Base-by-base conservation (phyloP, 2,888 invertebrate species). In the Eurois occulta region DNA sequence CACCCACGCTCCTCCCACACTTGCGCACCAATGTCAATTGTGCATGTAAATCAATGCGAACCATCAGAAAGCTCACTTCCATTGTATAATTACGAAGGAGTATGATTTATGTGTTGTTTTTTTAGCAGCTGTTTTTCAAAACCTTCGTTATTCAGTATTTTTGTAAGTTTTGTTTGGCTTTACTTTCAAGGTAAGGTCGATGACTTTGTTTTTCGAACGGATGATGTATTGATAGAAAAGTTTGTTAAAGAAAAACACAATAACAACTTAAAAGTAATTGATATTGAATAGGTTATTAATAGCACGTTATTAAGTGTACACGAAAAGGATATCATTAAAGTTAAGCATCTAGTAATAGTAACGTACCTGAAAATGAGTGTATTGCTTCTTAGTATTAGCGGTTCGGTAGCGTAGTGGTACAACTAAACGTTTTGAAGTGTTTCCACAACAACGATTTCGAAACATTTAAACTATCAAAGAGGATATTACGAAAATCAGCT, bases 41-140 rank as follows among this genome's bases (percentile, higher is more conserved):
- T 80, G 76, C 69, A 85, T 85, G 91, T 92, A 92, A 94, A 94
- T 94, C 93, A 92, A 92, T 91, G 91, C 86, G 76, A 80, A 72
- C 77, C 79, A 81, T 78, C 84, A 77, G 80, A 88, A 85, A 86
- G 79, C 77, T 75, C 46, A 87, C 77, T 77, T 75, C 68, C 74
- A 82, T 84, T 90, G 90, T 91, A 87, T 93, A 93, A 94, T 94
- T 93, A 94, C 89, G 90, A 91, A 89, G 90, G 91, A 91, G 91
- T 92, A 91, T 94, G 94, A 95, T 94, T 94, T 94, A 94, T 93
- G 84, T 38, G 80, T 80, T 93, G 91, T 91, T 91, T 91, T 91
- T 90, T 91, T 90, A 89, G 87, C 91, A 88, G 88, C 88, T 90
- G 86, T 83, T 87, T 73, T 84, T 81, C 60, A 68, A 80, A 87